Evolutionary conservation across 2,797 vertebrate genomes (phyloP).

Genomic region (Gymnoscopelus microlampas): DNA sequence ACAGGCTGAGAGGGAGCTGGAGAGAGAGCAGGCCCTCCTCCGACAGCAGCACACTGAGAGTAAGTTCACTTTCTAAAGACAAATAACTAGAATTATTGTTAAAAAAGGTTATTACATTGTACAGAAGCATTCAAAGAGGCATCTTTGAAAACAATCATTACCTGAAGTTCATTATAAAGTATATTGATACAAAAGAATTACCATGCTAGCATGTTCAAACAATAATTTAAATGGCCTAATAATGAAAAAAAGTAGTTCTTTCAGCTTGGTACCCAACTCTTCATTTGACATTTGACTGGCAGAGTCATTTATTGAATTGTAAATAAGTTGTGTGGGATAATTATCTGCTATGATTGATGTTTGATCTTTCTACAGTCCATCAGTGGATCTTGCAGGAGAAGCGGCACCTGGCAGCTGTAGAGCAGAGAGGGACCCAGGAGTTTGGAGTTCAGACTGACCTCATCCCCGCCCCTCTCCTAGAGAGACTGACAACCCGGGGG

Average conservation of each 20-base stretch:
- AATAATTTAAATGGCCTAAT: no score
- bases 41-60: conserved; percentile 85
- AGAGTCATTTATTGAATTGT: no score
- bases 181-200: no score
- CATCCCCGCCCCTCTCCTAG: conserved; percentile 43
- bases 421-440: conserved; percentile 80
- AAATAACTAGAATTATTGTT: neutral
- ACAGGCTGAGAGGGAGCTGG: conserved; percentile 84
- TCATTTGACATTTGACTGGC: no score
- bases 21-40: conserved; percentile 84
- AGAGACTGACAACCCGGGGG: conserved; percentile 55
- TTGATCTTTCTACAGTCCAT: conserved; percentile 80
- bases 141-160: neutral
- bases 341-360: neutral
- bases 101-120: neutral
- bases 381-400: conserved; percentile 89
- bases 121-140: neutral
- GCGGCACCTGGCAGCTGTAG: conserved; percentile 71
- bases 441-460: conserved; percentile 85
- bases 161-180: neutral
- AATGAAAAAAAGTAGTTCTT: no score
- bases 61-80: conserved; percentile 69
- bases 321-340: no score
- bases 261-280: no score
- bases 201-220: no score